Evolutionary conservation across 1,140 invertebrate species (phyloP).

Genomic region (Anastrepha ludens): DNA sequence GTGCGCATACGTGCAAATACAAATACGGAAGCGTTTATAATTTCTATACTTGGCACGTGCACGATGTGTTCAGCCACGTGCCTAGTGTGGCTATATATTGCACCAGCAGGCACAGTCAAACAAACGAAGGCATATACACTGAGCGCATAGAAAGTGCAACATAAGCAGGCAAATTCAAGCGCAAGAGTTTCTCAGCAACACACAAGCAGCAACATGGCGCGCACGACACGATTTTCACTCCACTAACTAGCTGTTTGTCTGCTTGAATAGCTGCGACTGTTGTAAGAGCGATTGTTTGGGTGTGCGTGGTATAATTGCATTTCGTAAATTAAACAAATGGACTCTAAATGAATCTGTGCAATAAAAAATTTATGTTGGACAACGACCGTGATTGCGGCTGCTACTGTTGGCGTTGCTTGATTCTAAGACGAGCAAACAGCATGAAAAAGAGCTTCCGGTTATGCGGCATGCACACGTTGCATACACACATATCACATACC

Average conservation of each 20-base stretch:
- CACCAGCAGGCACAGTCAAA: not conserved
- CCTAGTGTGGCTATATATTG: slow-evolving; percentile 39
- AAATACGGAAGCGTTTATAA: slow-evolving; percentile 47
- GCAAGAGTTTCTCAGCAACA: not conserved
- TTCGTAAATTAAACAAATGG: slow-evolving; percentile 49
- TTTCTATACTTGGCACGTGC: slow-evolving; percentile 45
- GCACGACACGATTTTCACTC: slow-evolving; percentile 14
- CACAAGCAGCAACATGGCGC: not conserved
- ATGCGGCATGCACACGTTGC: slow-evolving; percentile 10
- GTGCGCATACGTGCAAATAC: slow-evolving; percentile 34
- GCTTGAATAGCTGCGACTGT: not conserved
- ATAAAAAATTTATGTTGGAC: slow-evolving; percentile 39
- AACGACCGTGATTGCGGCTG: not conserved
- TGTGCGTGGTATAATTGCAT: slow-evolving; percentile 14
- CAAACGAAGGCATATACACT: not conserved
- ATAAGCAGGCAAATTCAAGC: not conserved
- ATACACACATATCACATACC: not conserved
- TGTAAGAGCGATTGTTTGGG: not conserved
- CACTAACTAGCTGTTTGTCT: slow-evolving; percentile 46
- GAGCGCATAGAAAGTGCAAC: not conserved
- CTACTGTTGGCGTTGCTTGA: not conserved
- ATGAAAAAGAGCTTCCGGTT: slow-evolving; percentile 36
- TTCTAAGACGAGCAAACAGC: not conserved
- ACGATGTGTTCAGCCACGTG: slow-evolving; percentile 8
- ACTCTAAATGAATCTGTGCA: slow-evolving; percentile 46